These are phyloP conservation scores for Antechinus flavipes DNA, from an alignment of 2,113 vertebrate genomes.

Conservation along the genomic window DNA sequence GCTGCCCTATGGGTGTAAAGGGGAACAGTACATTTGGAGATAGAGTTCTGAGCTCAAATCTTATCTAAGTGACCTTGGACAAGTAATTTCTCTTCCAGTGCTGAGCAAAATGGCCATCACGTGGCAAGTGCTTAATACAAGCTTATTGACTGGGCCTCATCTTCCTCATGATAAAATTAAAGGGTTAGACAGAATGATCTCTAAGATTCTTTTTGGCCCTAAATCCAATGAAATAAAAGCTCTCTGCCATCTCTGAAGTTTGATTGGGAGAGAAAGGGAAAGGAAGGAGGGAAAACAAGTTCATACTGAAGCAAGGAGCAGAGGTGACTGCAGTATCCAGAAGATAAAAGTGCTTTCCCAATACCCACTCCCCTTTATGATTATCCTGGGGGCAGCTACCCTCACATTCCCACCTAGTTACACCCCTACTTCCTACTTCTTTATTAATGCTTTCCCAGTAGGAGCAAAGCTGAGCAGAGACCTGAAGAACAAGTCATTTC, in stretches of 20 bases:
- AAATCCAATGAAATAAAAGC: not conserved
- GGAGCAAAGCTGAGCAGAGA: not conserved
- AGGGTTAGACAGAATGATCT: not conserved
- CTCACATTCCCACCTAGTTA: not conserved
- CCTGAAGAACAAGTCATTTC: not conserved
- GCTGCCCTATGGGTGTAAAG: not conserved
- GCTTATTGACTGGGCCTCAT: not conserved
- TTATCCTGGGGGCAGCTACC: not conserved
- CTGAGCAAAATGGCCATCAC: not conserved
- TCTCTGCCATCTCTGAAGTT: not conserved
- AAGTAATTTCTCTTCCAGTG: not conserved
- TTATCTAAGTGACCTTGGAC: not conserved
- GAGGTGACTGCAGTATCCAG: not conserved
- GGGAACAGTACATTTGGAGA: not conserved
- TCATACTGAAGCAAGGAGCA: not conserved
- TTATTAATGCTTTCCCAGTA: not conserved
- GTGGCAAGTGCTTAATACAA: not conserved
- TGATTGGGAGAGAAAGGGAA: not conserved
- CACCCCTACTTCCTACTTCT: not conserved
- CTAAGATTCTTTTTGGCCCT: not conserved
- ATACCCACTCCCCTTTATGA: not conserved
- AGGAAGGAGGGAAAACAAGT: not conserved
- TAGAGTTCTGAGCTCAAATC: not conserved
- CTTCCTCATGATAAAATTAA: not conserved
- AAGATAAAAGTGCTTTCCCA: not conserved